Evolutionary conservation across 2,888 invertebrate genomes (phyloP), one percentile per base, ranked within the genome.

Genomic region (Melieria omissa): DNA sequence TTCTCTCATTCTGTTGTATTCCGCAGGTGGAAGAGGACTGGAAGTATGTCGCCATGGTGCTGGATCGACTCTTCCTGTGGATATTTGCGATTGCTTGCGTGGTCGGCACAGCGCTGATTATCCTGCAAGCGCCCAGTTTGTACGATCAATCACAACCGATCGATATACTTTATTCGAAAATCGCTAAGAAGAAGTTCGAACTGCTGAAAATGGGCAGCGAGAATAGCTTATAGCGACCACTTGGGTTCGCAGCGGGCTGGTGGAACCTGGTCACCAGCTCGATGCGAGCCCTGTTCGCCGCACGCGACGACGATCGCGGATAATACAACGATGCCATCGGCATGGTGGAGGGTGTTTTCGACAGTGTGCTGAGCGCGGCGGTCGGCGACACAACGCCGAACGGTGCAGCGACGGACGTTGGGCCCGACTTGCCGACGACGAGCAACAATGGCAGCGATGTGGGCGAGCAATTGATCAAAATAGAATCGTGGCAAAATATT

Each of bases 41-140:
- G 98, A 98, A 98, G 88, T 98, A 97, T 89, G 97, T 98, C 73
- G 93, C 93, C 71, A 86, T 98, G 96, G 98, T 98, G 77, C 90
- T 98, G 86, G 98, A 98, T 89, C 92, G 98, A 82, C 91, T 98
- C 83, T 98, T 98, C 89, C 91, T 98, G 80, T 97, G 96, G 92
- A 92, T 96, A 83, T 98, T 98, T 89, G 95, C 97, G 85, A 90
- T 96, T 86, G 96, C 96, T 78, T 98, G 97, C 88, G 91, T 98
- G 77, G 88, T 96, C 74, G 98, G 98, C 77, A 97, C 95, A 74
- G 93, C 93, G 73, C 89, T 95, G 80, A 95, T 95, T 83, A 95
- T 95, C 86, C 90, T 96, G 76, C 92, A 95, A 88, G 97, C 97
- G 80, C 97, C 97, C 74, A 95, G 95, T 71, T 91, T 97, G 82